phyloP scores from a whole-genome alignment of 2,113 vertebrate species.

The Monopterus albus region DNA sequence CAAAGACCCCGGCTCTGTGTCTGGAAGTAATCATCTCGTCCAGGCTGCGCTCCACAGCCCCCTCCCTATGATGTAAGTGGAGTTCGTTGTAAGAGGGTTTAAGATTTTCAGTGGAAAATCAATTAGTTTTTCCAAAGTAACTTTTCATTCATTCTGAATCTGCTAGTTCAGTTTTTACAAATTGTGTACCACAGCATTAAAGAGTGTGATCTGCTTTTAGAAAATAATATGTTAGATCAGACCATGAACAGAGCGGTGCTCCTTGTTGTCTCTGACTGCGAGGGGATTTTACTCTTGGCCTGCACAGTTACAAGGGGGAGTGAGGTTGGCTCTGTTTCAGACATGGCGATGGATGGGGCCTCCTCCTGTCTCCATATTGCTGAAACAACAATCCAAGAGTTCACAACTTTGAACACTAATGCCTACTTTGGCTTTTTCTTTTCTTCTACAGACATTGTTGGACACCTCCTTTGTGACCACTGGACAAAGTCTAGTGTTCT shows the following conservation, averaged over 20 bases:
- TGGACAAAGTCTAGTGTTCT: neutral
- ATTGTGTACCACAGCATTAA: too few relatives aligned
- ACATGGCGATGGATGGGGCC: slow-evolving; percentile 55
- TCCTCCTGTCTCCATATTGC: slow-evolving; percentile 59
- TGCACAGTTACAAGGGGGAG: slow-evolving; percentile 36
- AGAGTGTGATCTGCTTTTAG: neutral
- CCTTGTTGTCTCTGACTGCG: slow-evolving; percentile 5
- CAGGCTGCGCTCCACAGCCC: slow-evolving; percentile 67
- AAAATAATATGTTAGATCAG: neutral
- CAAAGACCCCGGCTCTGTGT: slow-evolving; percentile 73
- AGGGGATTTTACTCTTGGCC: slow-evolving; percentile 22
- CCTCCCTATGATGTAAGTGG: slow-evolving; percentile 80
- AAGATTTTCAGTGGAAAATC: slow-evolving; percentile 43
- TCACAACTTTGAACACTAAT: slow-evolving; percentile 18
- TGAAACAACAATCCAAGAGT: slow-evolving; percentile 65
- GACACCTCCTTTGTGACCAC: neutral
- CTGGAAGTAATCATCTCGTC: slow-evolving; percentile 83
- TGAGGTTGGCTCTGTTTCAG: slow-evolving; percentile 57
- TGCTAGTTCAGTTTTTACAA: neutral
- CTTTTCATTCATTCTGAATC: slow-evolving; percentile 53
- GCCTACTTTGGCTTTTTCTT: slow-evolving; percentile 19
- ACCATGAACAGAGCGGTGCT: too few relatives aligned
- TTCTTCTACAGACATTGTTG: slow-evolving; percentile 13
- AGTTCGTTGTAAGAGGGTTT: slow-evolving; percentile 59
- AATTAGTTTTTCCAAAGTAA: slow-evolving; percentile 51